phyloP scores from a whole-genome alignment of 2,113 vertebrate species.

The Carassius carassius region DNA sequence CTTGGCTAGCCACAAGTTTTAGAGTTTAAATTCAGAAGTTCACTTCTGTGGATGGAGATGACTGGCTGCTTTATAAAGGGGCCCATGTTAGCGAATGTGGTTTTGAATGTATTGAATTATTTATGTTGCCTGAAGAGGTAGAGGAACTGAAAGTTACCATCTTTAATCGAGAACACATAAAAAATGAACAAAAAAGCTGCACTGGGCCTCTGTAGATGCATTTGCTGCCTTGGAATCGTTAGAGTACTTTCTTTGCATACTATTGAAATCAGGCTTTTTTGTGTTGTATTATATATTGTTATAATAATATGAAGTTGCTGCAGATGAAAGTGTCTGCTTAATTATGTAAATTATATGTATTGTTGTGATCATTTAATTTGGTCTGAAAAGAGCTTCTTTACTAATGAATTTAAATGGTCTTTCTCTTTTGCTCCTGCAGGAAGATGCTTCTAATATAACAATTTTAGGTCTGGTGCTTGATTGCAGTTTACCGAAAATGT shows the following conservation, averaged over 20 bases:
- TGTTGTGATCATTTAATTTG: not conserved
- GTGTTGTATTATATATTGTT: not conserved
- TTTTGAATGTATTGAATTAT: conserved; percentile 5
- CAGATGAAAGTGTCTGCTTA: not conserved
- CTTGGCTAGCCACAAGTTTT: not conserved
- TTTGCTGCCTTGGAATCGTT: not conserved
- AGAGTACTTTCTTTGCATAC: not conserved
- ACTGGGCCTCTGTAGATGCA: not conserved
- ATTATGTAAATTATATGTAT: not conserved
- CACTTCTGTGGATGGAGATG: not conserved
- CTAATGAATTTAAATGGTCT: not conserved
- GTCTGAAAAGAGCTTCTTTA: not conserved
- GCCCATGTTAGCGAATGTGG: not conserved
- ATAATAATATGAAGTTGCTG: not conserved
- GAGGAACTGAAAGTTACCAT: not conserved
- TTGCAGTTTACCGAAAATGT: conserved; percentile 84
- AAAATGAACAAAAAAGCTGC: conserved; percentile 1
- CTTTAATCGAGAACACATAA: not conserved
- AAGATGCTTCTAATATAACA: conserved; percentile 87
- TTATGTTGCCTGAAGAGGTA: not conserved
- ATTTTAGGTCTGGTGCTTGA: conserved; percentile 87
- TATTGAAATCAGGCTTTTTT: not conserved
- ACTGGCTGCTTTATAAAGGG: not conserved
- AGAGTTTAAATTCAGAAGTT: not conserved
- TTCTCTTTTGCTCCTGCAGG: conserved; percentile 69